Conservation (phyloP, 2,888 invertebrate species). For the Rhabditoides inermis region DNA sequence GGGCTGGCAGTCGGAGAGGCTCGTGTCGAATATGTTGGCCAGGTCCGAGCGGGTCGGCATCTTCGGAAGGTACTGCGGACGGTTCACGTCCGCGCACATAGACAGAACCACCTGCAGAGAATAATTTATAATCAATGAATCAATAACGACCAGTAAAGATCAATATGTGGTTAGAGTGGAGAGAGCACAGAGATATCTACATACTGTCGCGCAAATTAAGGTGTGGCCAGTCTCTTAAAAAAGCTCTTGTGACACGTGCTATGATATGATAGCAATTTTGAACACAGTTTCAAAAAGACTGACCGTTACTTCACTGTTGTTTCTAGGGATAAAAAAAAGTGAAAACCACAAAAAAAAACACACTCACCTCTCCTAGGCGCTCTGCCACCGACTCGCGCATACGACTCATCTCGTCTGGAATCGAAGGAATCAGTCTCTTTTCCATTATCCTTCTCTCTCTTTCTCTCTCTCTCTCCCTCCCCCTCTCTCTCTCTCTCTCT, state of each 20-base stretch:
- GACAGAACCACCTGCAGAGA: conserved; percentile 88
- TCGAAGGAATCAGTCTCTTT: conserved; percentile 21
- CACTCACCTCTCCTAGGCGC: conserved; percentile 75
- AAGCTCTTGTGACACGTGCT: too few species aligned
- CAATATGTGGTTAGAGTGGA: too few species aligned
- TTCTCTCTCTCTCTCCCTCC: background rate
- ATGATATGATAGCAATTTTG: too few species aligned
- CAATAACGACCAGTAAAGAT: too few species aligned
- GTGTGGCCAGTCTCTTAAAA: too few species aligned
- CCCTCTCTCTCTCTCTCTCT: background rate
- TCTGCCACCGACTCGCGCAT: conserved; percentile 67
- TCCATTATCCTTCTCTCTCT: background rate
- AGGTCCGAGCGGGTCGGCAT: conserved; percentile 62
- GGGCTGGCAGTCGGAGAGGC: conserved; percentile 85
- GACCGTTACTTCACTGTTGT: too few species aligned
- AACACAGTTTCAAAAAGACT: too few species aligned
- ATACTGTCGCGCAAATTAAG: too few species aligned
- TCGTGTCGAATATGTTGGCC: conserved; percentile 85
- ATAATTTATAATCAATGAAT: too few species aligned
- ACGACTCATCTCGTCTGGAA: conserved; percentile 66
- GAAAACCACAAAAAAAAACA: conserved; percentile 87
- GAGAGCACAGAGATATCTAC: too few species aligned
- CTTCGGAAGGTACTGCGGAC: conserved; percentile 89
- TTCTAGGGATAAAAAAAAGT: too few species aligned
- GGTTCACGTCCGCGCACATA: conserved; percentile 88